phyloP scores from a whole-genome alignment of 2,888 invertebrate genomes.

The Hemithea aestivaria region DNA sequence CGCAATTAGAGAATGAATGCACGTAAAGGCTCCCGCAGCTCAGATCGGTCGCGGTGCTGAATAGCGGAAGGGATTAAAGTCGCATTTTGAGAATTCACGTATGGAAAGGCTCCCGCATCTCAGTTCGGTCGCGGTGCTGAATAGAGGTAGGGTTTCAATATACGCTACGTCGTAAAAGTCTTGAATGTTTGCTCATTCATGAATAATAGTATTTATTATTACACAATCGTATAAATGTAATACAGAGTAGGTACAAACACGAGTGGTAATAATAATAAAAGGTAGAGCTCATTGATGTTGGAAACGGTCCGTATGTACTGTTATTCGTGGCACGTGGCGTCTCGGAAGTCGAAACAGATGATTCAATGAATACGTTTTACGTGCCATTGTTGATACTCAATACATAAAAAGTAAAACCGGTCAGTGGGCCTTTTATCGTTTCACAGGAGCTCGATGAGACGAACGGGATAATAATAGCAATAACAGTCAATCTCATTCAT shows the following conservation, averaged over 20 bases:
- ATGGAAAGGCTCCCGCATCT: too few relatives aligned
- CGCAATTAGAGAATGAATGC: too few relatives aligned
- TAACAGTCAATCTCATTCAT: slow-evolving; percentile 75
- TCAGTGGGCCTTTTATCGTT: slow-evolving; percentile 70
- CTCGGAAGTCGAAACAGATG: slow-evolving; percentile 57
- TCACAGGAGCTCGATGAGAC: slow-evolving; percentile 66
- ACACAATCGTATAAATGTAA: slow-evolving; percentile 14
- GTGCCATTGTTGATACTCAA: slow-evolving; percentile 72
- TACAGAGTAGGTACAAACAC: slow-evolving; percentile 7
- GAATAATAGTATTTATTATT: slow-evolving; percentile 7
- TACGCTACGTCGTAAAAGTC: slow-evolving; percentile 12
- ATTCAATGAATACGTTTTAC: slow-evolving; percentile 70
- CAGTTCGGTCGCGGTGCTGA: too few relatives aligned
- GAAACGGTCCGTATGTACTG: slow-evolving; percentile 26
- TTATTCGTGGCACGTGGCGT: slow-evolving; percentile 48
- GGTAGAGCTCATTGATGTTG: slow-evolving; percentile 26
- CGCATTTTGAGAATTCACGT: too few relatives aligned
- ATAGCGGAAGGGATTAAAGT: too few relatives aligned
- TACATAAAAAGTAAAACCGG: slow-evolving; percentile 74
- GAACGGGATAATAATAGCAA: slow-evolving; percentile 71
- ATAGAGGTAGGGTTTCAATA: too few relatives aligned
- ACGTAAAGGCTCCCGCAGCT: too few relatives aligned
- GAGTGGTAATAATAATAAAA: slow-evolving; percentile 22
- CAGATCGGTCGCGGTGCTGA: too few relatives aligned
- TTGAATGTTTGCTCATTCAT: slow-evolving; percentile 12